Percentiles rank a stretch among this genome's conserved stretches.
Evolutionary conservation across 2,888 invertebrate genomes (phyloP).

Genomic region (Spodoptera littoralis): DNA sequence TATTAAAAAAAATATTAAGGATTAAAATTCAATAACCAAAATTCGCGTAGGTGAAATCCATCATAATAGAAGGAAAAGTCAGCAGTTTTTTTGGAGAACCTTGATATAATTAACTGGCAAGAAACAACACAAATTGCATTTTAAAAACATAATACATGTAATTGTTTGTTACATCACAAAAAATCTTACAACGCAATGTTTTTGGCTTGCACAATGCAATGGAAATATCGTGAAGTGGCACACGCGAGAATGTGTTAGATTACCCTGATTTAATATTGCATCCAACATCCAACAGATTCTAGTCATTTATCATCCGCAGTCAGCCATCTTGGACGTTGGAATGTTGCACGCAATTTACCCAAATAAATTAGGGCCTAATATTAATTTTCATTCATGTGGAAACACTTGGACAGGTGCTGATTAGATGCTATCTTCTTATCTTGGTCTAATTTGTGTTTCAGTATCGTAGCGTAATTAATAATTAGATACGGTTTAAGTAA

Average conservation of each 20-base stretch:
- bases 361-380: slow-evolving; percentile 21
- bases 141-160: slow-evolving; percentile 45
- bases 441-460: too few relatives aligned
- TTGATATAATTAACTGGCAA: slow-evolving; percentile 30
- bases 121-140: slow-evolving; percentile 32
- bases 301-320: slow-evolving; percentile 48
- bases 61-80: too few relatives aligned
- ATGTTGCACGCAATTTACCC: slow-evolving; percentile 21
- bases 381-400: slow-evolving; percentile 10
- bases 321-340: slow-evolving; percentile 5
- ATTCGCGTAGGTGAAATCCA: too few relatives aligned
- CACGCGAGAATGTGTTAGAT: slow-evolving; percentile 41
- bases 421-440: too few relatives aligned
- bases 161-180: slow-evolving; percentile 40
- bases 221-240: slow-evolving; percentile 38
- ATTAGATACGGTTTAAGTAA: too few relatives aligned
- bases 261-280: slow-evolving; percentile 49
- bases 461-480: too few relatives aligned
- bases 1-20: too few relatives aligned
- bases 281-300: slow-evolving; percentile 31
- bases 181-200: slow-evolving; percentile 32
- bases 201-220: slow-evolving; percentile 46
- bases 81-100: background rate
- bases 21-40: too few relatives aligned
- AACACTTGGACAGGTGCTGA: too few relatives aligned